Evolutionary conservation across 2,797 vertebrate genomes (phyloP), one percentile per base, ranked within the genome.

Genomic region (Smutsia gigantea): DNA sequence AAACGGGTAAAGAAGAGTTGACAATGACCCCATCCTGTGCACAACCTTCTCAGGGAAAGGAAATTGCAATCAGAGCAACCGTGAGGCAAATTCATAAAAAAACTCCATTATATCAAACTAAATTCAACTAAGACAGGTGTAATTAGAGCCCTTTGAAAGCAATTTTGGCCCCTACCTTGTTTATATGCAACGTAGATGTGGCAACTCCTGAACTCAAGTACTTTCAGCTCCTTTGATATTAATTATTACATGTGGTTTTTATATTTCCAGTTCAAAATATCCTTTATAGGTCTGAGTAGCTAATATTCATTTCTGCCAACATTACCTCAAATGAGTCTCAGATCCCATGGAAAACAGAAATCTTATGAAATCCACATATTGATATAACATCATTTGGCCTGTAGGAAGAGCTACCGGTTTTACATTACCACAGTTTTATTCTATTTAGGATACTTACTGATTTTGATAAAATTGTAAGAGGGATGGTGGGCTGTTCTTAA

Each of bases 31-130:
- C 98, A 98, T 98, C 98, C 57, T 96, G 90, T 96, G 92, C 87
- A 96, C 97, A 98, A 97, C 96, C 98, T 98, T 99, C 98, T 98
- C 99, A 78, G 95, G 96, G 95, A 97, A 98, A 99, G 98, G 98
- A 99, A 98, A 98, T 97, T 98, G 77, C 98, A 99, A 98, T 99
- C 98, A 98, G 98, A 98, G 98, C 98, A 99, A 97, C 96, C 98
- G 97, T 72, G 90, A 98, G 98, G 97, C 96, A 97, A 98, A 97
- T 97, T 97, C 97, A 94, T 97, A 97, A 97, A 97, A 94, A 98
- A 96, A 97, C 91, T 98, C 96, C 98, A 94, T 97, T 98, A 95
- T 97, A 96, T 97, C 96, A 95, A 71, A 97, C 97, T 98, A 98
- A 98, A 98, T 98, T 98, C 98, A 98, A 98, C 98, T 97, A 98